Conservation (phyloP, 2,113 vertebrate species). For the Pseudonaja textilis region DNA sequence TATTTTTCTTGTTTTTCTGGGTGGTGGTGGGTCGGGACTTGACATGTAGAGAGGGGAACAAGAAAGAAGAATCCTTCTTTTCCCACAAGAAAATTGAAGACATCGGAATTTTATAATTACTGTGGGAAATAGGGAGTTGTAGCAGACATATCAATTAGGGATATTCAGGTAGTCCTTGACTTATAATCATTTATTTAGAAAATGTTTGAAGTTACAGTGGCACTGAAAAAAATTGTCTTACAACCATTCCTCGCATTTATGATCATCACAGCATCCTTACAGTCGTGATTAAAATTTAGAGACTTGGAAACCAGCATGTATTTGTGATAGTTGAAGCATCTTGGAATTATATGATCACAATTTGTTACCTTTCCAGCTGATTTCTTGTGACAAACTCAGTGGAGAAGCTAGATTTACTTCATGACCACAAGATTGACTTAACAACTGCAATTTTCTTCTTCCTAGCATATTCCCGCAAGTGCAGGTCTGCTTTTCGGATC, state of each 20-base stretch:
- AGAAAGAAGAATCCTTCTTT: background rate
- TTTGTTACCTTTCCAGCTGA: background rate
- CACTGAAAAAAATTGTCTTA: background rate
- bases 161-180: background rate
- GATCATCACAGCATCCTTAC: background rate
- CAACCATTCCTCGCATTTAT: background rate
- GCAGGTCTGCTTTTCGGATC: too few relatives aligned
- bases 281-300: background rate
- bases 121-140: background rate
- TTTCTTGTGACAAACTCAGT: background rate
- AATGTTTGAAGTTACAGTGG: background rate
- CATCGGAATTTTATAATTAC: background rate
- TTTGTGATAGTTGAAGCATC: background rate
- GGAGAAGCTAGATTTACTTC: background rate
- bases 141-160: background rate
- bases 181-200: background rate
- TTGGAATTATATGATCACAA: background rate
- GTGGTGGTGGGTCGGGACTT: slow-evolving; percentile 12
- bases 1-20: slow-evolving; percentile 44
- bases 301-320: background rate
- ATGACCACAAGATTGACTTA: background rate
- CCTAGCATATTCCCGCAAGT: too few relatives aligned
- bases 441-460: too few relatives aligned
- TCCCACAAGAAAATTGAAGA: background rate
- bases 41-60: background rate